Conservation (phyloP, 2,113 vertebrate species). For the Balaeniceps rex region DNA sequence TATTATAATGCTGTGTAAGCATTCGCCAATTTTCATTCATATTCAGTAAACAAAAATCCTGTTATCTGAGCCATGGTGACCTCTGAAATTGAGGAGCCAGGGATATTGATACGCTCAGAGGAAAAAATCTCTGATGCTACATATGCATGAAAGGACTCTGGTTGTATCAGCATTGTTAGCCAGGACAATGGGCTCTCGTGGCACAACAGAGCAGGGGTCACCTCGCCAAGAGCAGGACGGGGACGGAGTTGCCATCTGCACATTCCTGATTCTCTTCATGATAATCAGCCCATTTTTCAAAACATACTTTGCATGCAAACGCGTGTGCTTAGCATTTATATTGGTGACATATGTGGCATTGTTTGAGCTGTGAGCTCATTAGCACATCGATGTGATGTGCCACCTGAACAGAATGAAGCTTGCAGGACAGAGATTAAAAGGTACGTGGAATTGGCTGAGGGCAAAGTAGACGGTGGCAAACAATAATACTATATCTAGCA, state of each 20-base stretch:
- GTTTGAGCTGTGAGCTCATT: neutral
- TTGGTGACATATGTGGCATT: slow-evolving; percentile 6
- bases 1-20: neutral
- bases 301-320: neutral
- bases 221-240: neutral
- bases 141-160: neutral
- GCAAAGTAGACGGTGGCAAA: neutral
- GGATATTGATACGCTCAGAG: neutral
- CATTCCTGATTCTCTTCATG: neutral
- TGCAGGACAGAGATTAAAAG: neutral
- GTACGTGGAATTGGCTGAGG: neutral
- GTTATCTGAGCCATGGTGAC: neutral
- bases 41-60: neutral
- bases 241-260: slow-evolving; percentile 14
- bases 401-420: neutral
- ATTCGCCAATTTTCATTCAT: neutral
- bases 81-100: neutral
- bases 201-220: neutral
- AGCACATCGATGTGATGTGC: neutral
- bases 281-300: neutral
- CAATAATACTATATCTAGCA: neutral
- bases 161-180: neutral
- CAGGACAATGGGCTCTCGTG: neutral
- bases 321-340: neutral
- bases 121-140: neutral